Evolutionary conservation across 2,888 invertebrate genomes (phyloP).

Genomic region (Xanthorhoe designata): DNA sequence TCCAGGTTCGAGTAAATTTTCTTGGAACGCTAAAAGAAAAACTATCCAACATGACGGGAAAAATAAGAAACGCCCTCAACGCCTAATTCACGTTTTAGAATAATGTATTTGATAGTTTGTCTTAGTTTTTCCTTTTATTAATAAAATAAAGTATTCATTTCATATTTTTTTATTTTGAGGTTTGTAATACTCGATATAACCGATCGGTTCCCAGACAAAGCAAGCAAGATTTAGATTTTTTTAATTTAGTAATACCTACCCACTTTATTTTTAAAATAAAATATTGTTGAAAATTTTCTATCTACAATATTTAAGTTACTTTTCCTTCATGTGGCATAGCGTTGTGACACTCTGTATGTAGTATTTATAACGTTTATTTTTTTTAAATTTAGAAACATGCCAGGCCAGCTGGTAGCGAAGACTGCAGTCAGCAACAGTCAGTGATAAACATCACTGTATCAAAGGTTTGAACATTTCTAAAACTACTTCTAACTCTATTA

Average conservation of each 20-base stretch:
- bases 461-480: conserved; percentile 50
- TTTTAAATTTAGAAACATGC: conserved; percentile 65
- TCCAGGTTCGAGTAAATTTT: conserved; percentile 45
- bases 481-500: no score
- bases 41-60: conserved; percentile 48
- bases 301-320: no score
- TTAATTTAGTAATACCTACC: no score
- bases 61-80: conserved; percentile 49
- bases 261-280: no score
- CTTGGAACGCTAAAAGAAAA: conserved; percentile 46
- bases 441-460: conserved; percentile 65
- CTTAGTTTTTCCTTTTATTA: neutral
- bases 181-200: neutral
- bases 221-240: no score
- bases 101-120: neutral
- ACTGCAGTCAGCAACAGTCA: conserved; percentile 47
- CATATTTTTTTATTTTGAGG: conserved; percentile 1
- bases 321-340: no score
- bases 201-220: no score
- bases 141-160: neutral
- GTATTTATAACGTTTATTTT: no score
- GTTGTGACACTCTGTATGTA: no score
- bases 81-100: conserved; percentile 4
- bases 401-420: conserved; percentile 43
- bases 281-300: no score